Percentiles rank a stretch among this genome's conserved stretches.
Conservation (phyloP, 2,888 invertebrate species). For the Drosophila setosimentum region DNA sequence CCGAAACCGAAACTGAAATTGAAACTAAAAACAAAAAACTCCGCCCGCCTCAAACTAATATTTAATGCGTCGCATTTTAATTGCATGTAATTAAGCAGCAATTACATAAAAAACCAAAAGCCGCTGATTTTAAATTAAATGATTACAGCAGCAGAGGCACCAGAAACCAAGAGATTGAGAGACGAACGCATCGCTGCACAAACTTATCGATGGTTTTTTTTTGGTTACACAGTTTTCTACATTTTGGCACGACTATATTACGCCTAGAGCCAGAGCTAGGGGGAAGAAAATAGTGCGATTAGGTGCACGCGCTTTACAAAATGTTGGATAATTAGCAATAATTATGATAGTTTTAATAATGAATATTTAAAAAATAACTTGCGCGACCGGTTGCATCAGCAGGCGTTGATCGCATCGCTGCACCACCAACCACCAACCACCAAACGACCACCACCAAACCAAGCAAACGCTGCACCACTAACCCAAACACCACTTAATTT, state of each 20-base stretch:
- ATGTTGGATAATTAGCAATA: conserved; percentile 75
- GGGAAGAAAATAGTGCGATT: conserved; percentile 38
- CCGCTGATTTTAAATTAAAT: conserved; percentile 72
- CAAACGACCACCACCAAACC: too few species aligned
- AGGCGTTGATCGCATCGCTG: conserved; percentile 42
- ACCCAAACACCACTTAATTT: conserved; percentile 64
- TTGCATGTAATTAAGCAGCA: conserved; percentile 70
- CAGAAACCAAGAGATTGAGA: conserved; percentile 15
- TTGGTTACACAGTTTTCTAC: not conserved
- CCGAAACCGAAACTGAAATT: not conserved
- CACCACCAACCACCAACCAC: conserved; percentile 50
- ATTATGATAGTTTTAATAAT: conserved; percentile 74
- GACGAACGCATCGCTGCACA: conserved; percentile 61
- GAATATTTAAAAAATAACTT: conserved; percentile 27
- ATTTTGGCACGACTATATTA: conserved; percentile 7
- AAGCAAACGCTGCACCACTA: conserved; percentile 56
- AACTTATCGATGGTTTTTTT: conserved; percentile 47
- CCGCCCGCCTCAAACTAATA: conserved; percentile 43
- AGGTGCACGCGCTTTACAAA: conserved; percentile 71
- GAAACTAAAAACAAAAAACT: conserved; percentile 17
- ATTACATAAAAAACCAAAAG: conserved; percentile 72
- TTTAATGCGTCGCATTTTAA: conserved; percentile 71
- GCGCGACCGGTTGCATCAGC: conserved; percentile 72
- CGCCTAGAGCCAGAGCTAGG: conserved; percentile 42
- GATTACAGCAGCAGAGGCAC: conserved; percentile 67